phyloP scores from a whole-genome alignment of 2,797 vertebrate genomes.

The Echiichthys vipera region DNA sequence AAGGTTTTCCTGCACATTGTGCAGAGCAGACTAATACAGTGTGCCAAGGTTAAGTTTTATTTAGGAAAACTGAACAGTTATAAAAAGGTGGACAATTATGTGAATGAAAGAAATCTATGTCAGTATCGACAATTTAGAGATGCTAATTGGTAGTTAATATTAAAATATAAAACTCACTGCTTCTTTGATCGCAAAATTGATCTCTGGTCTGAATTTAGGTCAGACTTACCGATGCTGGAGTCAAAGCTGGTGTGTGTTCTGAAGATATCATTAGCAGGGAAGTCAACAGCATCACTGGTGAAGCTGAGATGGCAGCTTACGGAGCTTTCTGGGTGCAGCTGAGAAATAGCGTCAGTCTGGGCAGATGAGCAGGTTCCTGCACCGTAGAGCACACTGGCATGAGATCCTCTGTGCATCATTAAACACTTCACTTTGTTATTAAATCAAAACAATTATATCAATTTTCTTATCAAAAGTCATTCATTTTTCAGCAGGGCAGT shows the following conservation, averaged over 20 bases:
- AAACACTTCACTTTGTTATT: not conserved
- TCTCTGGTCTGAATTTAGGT: not conserved
- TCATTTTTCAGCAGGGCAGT: not conserved
- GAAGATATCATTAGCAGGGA: constrained; percentile 88
- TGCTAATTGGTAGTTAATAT: not conserved
- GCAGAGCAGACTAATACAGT: constrained; percentile 38
- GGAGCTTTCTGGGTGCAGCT: constrained; percentile 87
- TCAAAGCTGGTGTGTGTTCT: constrained; percentile 87
- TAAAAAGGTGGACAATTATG: not conserved
- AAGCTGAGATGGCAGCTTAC: constrained; percentile 90
- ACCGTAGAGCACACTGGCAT: constrained; percentile 11
- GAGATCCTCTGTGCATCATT: not conserved
- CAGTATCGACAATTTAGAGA: not conserved
- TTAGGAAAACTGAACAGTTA: not conserved
- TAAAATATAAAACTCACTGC: not conserved
- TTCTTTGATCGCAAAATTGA: not conserved
- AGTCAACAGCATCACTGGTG: constrained; percentile 83
- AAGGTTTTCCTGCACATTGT: constrained; percentile 34
- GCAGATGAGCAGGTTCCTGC: constrained; percentile 88
- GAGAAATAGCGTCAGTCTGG: constrained; percentile 85
- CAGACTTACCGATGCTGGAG: constrained; percentile 82
- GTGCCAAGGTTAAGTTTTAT: not conserved
- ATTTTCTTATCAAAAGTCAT: not conserved
- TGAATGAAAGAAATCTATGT: constrained; percentile 2
- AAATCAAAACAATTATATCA: not conserved